Conservation (phyloP, 2,113 vertebrate genomes). For the Zapus hudsonius region DNA sequence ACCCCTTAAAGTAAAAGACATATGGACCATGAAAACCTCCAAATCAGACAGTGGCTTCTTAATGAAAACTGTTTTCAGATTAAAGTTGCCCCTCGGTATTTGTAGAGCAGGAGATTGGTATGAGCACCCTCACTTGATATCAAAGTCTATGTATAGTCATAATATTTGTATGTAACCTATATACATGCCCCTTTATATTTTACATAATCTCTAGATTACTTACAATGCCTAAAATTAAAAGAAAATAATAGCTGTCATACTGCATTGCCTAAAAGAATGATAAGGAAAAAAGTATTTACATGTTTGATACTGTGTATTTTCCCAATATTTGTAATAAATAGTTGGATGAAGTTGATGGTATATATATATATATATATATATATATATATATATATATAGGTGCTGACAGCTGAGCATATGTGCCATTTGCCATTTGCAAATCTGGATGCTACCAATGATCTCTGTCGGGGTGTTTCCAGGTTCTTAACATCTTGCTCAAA, state of each 20-base stretch:
- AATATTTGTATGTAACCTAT: neutral
- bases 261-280: neutral
- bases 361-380: no score
- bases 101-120: neutral
- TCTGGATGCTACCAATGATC: no score
- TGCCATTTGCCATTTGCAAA: neutral
- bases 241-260: neutral
- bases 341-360: neutral
- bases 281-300: neutral
- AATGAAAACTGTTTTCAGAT: neutral
- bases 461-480: no score
- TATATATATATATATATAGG: no score
- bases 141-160: neutral
- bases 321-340: neutral
- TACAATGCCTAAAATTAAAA: neutral
- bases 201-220: neutral
- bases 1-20: constrained; percentile 18
- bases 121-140: neutral
- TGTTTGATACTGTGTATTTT: neutral
- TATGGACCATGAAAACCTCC: neutral
- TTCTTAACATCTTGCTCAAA: no score
- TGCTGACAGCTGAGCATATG: neutral
- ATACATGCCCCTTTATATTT: neutral
- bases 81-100: neutral
- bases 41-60: neutral